phyloP scores from a whole-genome alignment of 2,797 vertebrate genomes.

The Cheirogaleus major region DNA sequence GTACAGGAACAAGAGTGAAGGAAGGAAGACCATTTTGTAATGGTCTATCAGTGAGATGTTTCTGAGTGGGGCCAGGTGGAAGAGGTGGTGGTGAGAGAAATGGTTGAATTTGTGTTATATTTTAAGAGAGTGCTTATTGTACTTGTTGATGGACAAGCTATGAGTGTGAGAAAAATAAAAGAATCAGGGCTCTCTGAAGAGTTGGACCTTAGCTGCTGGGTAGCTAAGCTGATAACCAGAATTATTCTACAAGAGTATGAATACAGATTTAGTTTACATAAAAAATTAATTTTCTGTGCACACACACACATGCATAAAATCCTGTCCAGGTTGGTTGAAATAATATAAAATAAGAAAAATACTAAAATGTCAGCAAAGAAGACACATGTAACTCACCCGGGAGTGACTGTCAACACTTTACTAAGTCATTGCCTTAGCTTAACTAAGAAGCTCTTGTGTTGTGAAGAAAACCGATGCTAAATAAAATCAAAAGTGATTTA shows the following conservation, averaged over 20 bases:
- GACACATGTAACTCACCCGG: not conserved
- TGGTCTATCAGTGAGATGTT: not conserved
- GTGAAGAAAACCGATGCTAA: constrained; percentile 59
- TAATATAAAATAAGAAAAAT: constrained; percentile 22
- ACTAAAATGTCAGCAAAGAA: not conserved
- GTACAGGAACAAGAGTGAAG: not conserved
- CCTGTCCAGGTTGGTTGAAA: constrained; percentile 12
- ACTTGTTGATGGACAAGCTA: not conserved
- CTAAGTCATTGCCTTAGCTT: constrained; percentile 53
- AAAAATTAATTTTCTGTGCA: constrained; percentile 54
- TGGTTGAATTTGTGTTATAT: too few species aligned
- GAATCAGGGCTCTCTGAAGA: not conserved
- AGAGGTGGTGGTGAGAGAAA: not conserved
- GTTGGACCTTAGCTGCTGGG: not conserved
- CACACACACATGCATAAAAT: not conserved
- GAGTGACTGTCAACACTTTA: constrained; percentile 38
- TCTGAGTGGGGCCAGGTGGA: rapidly evolving
- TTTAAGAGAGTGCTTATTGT: not conserved
- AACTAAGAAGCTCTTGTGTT: constrained; percentile 56
- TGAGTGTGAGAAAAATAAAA: not conserved
- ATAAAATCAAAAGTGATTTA: constrained; percentile 78
- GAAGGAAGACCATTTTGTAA: rapidly evolving
- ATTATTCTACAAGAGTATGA: not conserved
- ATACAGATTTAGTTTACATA: not conserved
- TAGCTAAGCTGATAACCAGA: not conserved